phyloP scores from a whole-genome alignment of 1,140 invertebrate species.

The Pissodes strobi region DNA sequence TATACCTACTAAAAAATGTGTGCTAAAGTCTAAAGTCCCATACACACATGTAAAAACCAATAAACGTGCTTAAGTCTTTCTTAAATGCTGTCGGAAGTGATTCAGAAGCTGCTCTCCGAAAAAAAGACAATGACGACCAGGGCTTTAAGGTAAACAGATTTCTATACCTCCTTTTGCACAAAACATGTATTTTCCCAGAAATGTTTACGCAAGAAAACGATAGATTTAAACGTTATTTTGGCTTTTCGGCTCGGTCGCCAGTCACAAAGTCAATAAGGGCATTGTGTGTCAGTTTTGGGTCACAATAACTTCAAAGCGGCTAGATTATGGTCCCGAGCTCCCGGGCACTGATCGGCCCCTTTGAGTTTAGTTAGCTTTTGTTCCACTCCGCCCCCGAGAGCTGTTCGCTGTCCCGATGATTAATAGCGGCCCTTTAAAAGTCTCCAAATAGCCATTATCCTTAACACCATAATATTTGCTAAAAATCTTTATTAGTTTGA shows the following conservation, averaged over 20 bases:
- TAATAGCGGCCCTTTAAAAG: constrained; percentile 25
- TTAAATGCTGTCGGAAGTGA: too few species aligned
- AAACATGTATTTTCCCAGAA: constrained; percentile 25
- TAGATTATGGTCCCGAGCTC: constrained; percentile 25
- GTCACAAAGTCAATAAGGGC: constrained; percentile 31
- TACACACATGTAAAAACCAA: neutral
- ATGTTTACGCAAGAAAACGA: constrained; percentile 22
- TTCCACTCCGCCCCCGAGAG: constrained; percentile 28
- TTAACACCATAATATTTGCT: constrained; percentile 34
- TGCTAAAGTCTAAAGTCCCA: too few species aligned
- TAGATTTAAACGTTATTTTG: constrained; percentile 18
- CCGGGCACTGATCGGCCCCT: constrained; percentile 27
- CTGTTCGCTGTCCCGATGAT: constrained; percentile 25
- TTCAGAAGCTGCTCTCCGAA: neutral
- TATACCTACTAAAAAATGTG: too few species aligned
- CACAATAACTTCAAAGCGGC: constrained; percentile 28
- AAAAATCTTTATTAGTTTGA: constrained; percentile 27
- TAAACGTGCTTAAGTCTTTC: too few species aligned
- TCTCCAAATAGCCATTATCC: constrained; percentile 28
- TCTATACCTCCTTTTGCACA: constrained; percentile 12
- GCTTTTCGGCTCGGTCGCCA: constrained; percentile 24
- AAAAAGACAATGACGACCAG: neutral
- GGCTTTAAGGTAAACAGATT: neutral
- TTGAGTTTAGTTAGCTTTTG: constrained; percentile 20
- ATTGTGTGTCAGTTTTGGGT: constrained; percentile 19